A percentile compares a stretch with the other conserved stretches of the same genome.
Conservation (phyloP, 2,797 vertebrate species). For the Rachycentron canadum region DNA sequence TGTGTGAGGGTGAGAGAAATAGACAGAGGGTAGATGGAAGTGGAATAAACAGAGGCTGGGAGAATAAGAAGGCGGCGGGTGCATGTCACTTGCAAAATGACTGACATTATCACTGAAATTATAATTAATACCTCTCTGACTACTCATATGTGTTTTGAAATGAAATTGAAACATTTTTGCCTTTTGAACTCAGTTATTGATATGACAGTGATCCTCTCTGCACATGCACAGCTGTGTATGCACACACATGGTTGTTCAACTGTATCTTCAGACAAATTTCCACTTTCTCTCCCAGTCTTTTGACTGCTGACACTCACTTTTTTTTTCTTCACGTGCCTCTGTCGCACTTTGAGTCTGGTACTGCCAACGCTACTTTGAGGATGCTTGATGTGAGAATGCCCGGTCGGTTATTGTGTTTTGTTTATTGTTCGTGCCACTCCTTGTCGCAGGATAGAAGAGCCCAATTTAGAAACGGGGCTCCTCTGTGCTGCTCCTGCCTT, state of each 20-base stretch:
- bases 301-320: constrained; percentile 15
- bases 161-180: constrained; percentile 33
- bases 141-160: constrained; percentile 19
- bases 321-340: constrained; percentile 3
- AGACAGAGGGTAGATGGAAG: constrained; percentile 43
- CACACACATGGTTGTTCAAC: constrained; percentile 8
- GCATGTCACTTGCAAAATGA: constrained; percentile 39
- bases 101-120: constrained; percentile 50
- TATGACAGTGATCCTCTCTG: constrained; percentile 54
- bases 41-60: constrained; percentile 9
- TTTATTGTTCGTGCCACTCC: constrained; percentile 57
- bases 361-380: constrained; percentile 36
- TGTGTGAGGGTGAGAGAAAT: constrained; percentile 50
- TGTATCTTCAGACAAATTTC: constrained; percentile 24
- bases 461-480: constrained; percentile 57
- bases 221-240: constrained; percentile 2
- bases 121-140: constrained; percentile 49
- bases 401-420: constrained; percentile 45
- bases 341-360: constrained; percentile 30
- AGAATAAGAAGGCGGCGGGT: neutral
- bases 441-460: constrained; percentile 53
- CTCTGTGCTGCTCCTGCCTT: constrained; percentile 25
- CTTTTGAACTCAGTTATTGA: constrained; percentile 38
- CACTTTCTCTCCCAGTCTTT: constrained; percentile 17
- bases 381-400: constrained; percentile 67